Conservation (phyloP, 2,113 vertebrate genomes). For the Pelmatolapia mariae region DNA sequence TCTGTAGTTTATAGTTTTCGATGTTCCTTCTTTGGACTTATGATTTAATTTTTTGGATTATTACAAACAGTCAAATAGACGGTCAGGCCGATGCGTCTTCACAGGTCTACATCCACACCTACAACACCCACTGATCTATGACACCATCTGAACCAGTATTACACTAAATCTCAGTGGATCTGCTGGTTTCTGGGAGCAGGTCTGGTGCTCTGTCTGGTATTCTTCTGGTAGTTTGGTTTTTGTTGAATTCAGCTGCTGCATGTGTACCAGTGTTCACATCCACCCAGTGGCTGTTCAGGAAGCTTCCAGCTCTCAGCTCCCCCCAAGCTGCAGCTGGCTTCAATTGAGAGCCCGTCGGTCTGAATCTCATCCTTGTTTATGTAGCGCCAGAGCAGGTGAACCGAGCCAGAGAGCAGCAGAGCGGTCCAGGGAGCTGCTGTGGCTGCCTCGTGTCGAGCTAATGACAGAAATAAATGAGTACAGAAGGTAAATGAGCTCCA, state of each 20-base stretch:
- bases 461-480: neutral
- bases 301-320: neutral
- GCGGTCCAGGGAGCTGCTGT: neutral
- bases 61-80: neutral
- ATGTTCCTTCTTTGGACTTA: neutral
- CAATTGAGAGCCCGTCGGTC: neutral
- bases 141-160: neutral
- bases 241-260: neutral
- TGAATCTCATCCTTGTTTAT: neutral
- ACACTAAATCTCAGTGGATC: neutral
- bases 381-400: neutral
- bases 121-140: neutral
- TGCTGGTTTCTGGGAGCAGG: neutral
- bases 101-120: neutral
- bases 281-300: neutral
- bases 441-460: neutral
- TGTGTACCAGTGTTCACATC: neutral
- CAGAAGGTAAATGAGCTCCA: neutral
- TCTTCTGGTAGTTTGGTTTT: neutral
- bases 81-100: neutral
- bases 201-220: neutral
- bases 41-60: fast-evolving
- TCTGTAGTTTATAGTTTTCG: neutral
- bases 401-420: neutral
- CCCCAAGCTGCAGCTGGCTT: neutral